These are phyloP conservation scores for Notodonta ziczac DNA, from an alignment of 2,888 invertebrate species.

Conservation along the genomic window DNA sequence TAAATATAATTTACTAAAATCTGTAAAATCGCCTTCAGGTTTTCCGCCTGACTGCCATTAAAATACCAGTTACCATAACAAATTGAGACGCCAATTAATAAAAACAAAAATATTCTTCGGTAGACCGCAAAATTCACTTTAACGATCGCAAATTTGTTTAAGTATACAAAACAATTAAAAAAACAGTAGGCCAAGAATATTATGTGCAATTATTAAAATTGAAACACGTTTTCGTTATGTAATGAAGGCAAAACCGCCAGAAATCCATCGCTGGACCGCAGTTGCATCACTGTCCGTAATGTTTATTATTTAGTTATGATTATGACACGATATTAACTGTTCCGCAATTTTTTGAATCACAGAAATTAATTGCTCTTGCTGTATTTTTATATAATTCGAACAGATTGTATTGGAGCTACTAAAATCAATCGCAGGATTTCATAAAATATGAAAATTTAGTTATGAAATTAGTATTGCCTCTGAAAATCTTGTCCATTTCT, in stretches of 20 bases:
- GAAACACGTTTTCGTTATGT: slow-evolving; percentile 36
- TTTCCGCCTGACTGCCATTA: neutral
- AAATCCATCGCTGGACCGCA: neutral
- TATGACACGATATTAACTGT: neutral
- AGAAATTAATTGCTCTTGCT: neutral
- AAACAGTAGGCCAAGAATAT: slow-evolving; percentile 5
- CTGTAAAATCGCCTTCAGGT: too few species aligned
- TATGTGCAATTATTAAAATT: slow-evolving; percentile 32
- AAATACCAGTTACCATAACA: slow-evolving; percentile 11
- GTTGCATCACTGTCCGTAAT: slow-evolving; percentile 16
- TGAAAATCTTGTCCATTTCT: too few species aligned
- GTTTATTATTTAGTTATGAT: neutral
- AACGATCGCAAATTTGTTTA: slow-evolving; percentile 1
- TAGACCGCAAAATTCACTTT: slow-evolving; percentile 1
- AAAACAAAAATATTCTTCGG: neutral
- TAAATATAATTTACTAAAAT: too few species aligned
- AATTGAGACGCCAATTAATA: too few species aligned
- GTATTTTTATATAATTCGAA: neutral
- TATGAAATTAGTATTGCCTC: too few species aligned
- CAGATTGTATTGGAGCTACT: neutral
- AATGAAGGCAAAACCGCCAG: slow-evolving; percentile 14
- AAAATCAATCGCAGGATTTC: neutral
- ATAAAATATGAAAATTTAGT: neutral
- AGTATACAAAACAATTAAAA: slow-evolving; percentile 1
- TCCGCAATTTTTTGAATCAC: slow-evolving; percentile 1